These are phyloP conservation scores for Atrichornis clamosus DNA, from an alignment of 2,113 vertebrate species.

Conservation along the genomic window DNA sequence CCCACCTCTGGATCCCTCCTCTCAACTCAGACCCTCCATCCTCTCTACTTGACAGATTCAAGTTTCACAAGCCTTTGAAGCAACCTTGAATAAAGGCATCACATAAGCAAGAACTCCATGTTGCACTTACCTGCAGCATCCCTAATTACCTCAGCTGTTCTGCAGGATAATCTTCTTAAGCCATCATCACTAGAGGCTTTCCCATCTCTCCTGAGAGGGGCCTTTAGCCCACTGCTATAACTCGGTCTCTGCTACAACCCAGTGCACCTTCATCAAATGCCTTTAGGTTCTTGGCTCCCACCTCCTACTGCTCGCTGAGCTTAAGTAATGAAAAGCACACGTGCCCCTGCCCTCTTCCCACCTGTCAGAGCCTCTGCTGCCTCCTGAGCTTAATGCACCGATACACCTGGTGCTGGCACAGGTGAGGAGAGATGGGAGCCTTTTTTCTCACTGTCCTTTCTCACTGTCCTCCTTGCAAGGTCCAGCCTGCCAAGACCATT, in stretches of 20 bases:
- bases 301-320: not conserved
- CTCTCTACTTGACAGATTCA: not conserved
- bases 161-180: not conserved
- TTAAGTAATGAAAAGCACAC: not conserved
- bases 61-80: not conserved
- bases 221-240: not conserved
- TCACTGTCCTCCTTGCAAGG: not conserved
- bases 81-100: not conserved
- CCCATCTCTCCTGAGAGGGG: rapidly evolving
- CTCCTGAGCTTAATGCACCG: not conserved
- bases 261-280: not conserved
- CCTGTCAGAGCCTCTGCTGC: not conserved
- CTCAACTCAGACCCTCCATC: not conserved
- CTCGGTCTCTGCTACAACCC: not conserved
- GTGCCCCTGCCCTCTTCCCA: not conserved
- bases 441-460: not conserved
- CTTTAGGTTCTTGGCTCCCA: not conserved
- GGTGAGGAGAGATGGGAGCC: not conserved
- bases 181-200: not conserved
- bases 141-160: too few species aligned
- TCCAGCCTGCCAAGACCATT: not conserved
- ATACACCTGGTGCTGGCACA: not conserved
- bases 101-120: not conserved
- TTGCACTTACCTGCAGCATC: not conserved
- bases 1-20: not conserved